These are phyloP conservation scores for Cuculus canorus DNA, from an alignment of 2,797 vertebrate species.

Conservation along the genomic window DNA sequence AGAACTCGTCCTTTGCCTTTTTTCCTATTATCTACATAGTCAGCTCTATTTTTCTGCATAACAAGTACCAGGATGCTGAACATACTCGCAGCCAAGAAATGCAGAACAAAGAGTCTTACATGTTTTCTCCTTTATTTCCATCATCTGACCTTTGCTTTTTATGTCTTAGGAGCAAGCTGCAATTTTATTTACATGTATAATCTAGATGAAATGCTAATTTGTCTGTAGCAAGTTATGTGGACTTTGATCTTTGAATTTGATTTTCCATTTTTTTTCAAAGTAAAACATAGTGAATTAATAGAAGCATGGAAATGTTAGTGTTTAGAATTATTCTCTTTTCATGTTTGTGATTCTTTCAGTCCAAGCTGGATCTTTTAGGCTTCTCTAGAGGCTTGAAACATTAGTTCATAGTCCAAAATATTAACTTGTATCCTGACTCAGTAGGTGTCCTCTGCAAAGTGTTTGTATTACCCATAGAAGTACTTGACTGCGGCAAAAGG, in stretches of 20 bases:
- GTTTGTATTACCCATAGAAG: background rate
- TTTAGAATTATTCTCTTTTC: conserved; percentile 26
- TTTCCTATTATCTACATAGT: conserved; percentile 21
- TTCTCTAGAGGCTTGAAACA: background rate
- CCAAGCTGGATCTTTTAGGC: background rate
- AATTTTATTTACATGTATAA: conserved; percentile 59
- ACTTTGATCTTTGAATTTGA: conserved; percentile 30
- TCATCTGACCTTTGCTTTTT: conserved; percentile 67
- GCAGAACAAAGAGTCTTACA: conserved; percentile 54
- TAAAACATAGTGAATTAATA: conserved; percentile 29
- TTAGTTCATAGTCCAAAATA: conserved; percentile 6
- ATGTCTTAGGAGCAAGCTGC: conserved; percentile 28
- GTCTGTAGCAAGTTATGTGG: conserved; percentile 31
- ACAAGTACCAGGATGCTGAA: conserved; percentile 61
- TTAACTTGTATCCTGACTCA: background rate
- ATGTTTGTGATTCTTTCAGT: conserved; percentile 50
- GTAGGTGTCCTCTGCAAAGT: background rate
- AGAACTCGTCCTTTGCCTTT: conserved; percentile 16
- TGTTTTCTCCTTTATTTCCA: conserved; percentile 64
- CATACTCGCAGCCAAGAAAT: conserved; percentile 54
- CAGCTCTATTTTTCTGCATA: conserved; percentile 58
- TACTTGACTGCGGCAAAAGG: background rate
- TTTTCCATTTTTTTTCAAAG: conserved; percentile 23
- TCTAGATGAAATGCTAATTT: conserved; percentile 44
- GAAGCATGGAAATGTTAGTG: conserved; percentile 18